Percentiles rank a stretch among this genome's conserved stretches.
Conservation (phyloP, 2,113 vertebrate genomes). For the Polypterus senegalus region DNA sequence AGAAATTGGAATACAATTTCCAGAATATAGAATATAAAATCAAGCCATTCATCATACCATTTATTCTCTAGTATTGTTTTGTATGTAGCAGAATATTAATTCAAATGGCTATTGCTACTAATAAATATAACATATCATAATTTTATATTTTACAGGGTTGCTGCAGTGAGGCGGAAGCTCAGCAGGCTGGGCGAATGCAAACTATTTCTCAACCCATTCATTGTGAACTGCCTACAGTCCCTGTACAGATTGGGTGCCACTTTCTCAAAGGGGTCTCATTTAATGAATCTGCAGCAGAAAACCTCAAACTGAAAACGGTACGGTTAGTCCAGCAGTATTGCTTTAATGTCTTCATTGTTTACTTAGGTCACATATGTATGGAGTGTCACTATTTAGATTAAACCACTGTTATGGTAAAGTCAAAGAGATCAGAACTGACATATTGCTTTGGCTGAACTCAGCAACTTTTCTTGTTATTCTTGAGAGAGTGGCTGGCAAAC, state of each 20-base stretch:
- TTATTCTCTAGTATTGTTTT: background rate
- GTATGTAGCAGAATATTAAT: background rate
- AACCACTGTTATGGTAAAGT: no score
- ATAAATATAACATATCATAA: background rate
- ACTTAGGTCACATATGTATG: no score
- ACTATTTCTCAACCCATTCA: slow-evolving; percentile 88
- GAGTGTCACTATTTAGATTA: no score
- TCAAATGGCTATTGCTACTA: slow-evolving; percentile 4
- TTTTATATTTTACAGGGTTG: slow-evolving; percentile 58
- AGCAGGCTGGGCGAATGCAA: slow-evolving; percentile 88
- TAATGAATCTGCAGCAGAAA: slow-evolving; percentile 87
- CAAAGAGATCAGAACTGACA: no score
- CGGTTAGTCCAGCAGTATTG: background rate
- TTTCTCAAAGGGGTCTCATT: slow-evolving; percentile 95
- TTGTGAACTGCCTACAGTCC: slow-evolving; percentile 90
- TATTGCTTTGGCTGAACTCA: no score
- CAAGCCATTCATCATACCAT: no score
- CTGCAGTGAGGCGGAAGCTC: slow-evolving; percentile 89
- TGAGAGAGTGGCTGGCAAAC: no score
- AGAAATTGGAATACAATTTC: no score
- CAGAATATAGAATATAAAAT: no score
- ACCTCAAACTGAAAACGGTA: slow-evolving; percentile 96
- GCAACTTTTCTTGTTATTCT: no score
- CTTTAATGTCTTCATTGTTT: no score
- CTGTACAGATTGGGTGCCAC: slow-evolving; percentile 86